These are phyloP conservation scores for Adineta ricciae DNA, from an alignment of 2,888 invertebrate species.

Conservation along the genomic window DNA sequence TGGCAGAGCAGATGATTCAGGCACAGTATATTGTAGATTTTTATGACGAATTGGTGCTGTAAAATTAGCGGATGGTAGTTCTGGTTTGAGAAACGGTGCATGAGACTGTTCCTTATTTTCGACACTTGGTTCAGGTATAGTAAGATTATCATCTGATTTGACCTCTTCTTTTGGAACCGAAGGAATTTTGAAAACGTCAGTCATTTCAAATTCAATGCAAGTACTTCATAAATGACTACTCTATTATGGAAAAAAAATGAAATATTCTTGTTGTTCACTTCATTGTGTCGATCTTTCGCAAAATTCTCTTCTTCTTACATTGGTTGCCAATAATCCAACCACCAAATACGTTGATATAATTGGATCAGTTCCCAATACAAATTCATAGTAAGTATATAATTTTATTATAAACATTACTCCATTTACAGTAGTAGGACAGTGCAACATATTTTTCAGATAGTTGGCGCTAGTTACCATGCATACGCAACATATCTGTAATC, in stretches of 20 bases:
- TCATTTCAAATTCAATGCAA: background rate
- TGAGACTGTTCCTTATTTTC: background rate
- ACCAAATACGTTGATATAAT: too few relatives aligned
- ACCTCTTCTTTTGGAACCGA: background rate
- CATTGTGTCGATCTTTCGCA: background rate
- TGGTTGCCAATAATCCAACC: background rate
- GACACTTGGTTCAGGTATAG: background rate
- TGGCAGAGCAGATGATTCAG: slow-evolving; percentile 30
- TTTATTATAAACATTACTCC: too few relatives aligned
- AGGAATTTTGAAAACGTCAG: background rate
- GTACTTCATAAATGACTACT: background rate
- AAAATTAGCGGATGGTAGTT: background rate
- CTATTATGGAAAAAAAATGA: too few relatives aligned
- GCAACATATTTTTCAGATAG: background rate
- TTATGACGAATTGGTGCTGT: background rate
- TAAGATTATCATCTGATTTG: background rate
- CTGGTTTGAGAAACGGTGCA: background rate
- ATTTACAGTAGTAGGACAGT: background rate
- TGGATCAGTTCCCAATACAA: too few relatives aligned
- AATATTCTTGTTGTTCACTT: too few relatives aligned
- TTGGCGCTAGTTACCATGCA: background rate
- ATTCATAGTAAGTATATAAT: too few relatives aligned
- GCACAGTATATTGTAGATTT: slow-evolving; percentile 22
- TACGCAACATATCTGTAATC: background rate
- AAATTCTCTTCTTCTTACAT: background rate